Conservation (phyloP, 2,113 vertebrate genomes). For the Anthoscopus minutus region DNA sequence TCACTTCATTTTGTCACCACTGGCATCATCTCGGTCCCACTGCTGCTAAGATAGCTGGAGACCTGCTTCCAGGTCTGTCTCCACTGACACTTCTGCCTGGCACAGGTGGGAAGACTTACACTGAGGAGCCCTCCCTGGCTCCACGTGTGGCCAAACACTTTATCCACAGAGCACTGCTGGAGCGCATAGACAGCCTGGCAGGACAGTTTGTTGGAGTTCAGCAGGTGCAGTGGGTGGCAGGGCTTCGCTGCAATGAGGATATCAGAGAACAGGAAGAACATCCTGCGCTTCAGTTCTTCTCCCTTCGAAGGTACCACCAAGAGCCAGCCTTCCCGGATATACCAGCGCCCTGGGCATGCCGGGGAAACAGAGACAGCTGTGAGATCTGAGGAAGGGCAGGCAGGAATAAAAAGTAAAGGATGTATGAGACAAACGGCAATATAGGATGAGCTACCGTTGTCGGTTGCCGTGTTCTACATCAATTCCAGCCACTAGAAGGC, state of each 20-base stretch:
- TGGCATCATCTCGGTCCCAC: background rate
- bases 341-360: slow-evolving; percentile 79
- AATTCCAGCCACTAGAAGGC: background rate
- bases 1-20: background rate
- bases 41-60: background rate
- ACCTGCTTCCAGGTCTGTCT: background rate
- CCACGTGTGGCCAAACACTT: slow-evolving; percentile 89
- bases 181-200: slow-evolving; percentile 81
- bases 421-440: background rate
- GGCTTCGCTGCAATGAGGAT: slow-evolving; percentile 80
- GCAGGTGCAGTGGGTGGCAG: slow-evolving; percentile 74
- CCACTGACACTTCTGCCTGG: background rate
- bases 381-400: background rate
- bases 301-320: slow-evolving; percentile 82
- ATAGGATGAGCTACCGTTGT: accelerated
- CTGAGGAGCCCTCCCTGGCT: slow-evolving; percentile 90
- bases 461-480: background rate
- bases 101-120: slow-evolving; percentile 71
- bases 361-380: background rate
- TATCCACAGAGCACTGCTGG: slow-evolving; percentile 80
- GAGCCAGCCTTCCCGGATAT: slow-evolving; percentile 89
- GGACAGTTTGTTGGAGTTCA: slow-evolving; percentile 74
- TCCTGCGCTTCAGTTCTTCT: slow-evolving; percentile 78
- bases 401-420: too few relatives aligned
- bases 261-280: slow-evolving; percentile 95